Evolutionary conservation across 2,113 vertebrate genomes (phyloP).

Genomic region (Pionites leucogaster): DNA sequence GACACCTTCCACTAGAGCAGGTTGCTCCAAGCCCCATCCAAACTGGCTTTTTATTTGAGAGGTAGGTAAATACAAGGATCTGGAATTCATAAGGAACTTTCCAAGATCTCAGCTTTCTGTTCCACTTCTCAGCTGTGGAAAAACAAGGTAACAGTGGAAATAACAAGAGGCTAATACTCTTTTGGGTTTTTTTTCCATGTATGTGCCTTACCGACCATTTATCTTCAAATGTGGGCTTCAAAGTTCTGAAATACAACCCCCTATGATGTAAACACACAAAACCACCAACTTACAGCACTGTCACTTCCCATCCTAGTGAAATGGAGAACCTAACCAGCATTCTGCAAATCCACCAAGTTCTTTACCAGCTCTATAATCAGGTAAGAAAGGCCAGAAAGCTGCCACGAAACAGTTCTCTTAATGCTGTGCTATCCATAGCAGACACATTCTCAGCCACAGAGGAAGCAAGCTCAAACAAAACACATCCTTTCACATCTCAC

Average conservation of each 20-base stretch:
- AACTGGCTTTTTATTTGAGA: neutral
- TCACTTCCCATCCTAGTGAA: neutral
- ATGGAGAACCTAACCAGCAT: neutral
- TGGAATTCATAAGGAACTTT: neutral
- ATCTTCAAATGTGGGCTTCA: neutral
- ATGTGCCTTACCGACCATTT: neutral
- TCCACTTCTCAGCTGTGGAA: neutral
- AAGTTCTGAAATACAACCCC: neutral
- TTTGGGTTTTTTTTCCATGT: neutral
- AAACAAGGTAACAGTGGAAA: neutral
- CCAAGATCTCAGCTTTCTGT: neutral
- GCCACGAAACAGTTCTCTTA: neutral
- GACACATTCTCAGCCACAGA: rapidly evolving
- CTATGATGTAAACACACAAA: neutral
- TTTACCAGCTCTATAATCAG: neutral
- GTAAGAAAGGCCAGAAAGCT: neutral
- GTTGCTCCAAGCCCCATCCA: neutral
- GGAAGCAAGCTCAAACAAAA: neutral
- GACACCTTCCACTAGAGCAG: neutral
- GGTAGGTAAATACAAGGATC: neutral
- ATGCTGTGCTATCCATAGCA: rapidly evolving
- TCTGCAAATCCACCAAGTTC: neutral
- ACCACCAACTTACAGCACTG: neutral
- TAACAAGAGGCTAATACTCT: neutral
- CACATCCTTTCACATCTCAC: neutral